Percentiles rank a stretch among this genome's conserved stretches.
These are phyloP conservation scores for Lytechinus variegatus DNA, from an alignment of 35 echinoderm and acorn worm species.

Conservation along the genomic window DNA sequence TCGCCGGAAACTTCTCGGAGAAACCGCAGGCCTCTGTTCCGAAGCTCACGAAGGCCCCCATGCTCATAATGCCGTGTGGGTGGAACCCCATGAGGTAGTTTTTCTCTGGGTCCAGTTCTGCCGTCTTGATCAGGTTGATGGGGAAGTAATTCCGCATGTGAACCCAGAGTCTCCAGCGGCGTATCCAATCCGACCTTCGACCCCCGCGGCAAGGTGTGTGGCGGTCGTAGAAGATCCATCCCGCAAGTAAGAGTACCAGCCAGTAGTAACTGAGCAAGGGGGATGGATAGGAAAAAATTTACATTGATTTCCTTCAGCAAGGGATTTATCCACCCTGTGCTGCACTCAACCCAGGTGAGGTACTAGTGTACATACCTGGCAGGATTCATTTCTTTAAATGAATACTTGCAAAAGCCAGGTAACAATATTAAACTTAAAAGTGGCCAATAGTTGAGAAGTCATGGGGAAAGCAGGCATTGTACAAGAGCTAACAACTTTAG, in stretches of 20 bases:
- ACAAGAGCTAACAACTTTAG: too few relatives aligned
- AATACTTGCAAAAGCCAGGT: too few relatives aligned
- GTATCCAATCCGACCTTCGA: conserved; percentile 54
- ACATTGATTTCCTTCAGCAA: too few relatives aligned
- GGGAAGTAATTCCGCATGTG: conserved; percentile 75
- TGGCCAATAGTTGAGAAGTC: too few relatives aligned
- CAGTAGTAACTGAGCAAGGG: conserved; percentile 65
- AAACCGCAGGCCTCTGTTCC: conserved; percentile 77
- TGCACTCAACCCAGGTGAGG: too few relatives aligned
- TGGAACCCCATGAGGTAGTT: conserved; percentile 84
- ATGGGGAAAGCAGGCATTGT: too few relatives aligned
- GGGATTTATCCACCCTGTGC: too few relatives aligned
- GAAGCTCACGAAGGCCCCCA: conserved; percentile 75
- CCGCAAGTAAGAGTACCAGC: conserved; percentile 47
- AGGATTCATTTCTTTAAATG: too few relatives aligned
- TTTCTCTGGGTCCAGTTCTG: conserved; percentile 68
- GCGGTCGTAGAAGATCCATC: conserved; percentile 70
- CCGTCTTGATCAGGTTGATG: conserved; percentile 64
- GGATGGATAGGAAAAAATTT: neutral
- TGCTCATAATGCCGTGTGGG: conserved; percentile 87
- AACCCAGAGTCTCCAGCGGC: conserved; percentile 59
- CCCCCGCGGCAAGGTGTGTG: conserved; percentile 72
- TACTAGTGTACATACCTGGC: too few relatives aligned
- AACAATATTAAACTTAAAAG: too few relatives aligned
- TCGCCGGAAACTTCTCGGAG: conserved; percentile 69